Evolutionary conservation across 2,888 invertebrate species (phyloP).

Genomic region (Amaurobius ferox): DNA sequence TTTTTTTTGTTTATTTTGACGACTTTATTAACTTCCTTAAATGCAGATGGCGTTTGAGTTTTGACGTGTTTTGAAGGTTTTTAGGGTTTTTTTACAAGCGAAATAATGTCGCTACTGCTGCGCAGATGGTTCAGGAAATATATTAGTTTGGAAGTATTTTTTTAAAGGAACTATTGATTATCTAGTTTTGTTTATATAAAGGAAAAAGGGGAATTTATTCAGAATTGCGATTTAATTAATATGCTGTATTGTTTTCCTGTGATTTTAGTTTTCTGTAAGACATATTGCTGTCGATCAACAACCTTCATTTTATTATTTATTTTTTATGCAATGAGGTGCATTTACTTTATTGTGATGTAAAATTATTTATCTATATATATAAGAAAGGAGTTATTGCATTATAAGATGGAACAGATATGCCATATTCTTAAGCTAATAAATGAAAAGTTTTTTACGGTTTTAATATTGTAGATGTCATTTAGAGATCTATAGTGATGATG

Average conservation of each 20-base stretch:
- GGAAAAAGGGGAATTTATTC: not conserved
- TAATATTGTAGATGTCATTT: no score
- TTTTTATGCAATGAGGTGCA: no score
- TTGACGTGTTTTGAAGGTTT: constrained; percentile 1
- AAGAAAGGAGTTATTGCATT: no score
- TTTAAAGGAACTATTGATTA: not conserved
- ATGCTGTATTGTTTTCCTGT: not conserved
- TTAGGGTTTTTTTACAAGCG: constrained; percentile 6
- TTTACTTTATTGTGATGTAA: no score
- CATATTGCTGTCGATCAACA: no score
- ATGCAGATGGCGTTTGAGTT: constrained; percentile 6
- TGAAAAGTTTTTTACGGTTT: no score
- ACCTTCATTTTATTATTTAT: no score
- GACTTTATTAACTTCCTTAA: constrained; percentile 50
- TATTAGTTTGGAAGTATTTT: not conserved
- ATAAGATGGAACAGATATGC: no score
- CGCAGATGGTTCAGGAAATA: not conserved
- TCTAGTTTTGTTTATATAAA: not conserved
- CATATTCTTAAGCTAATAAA: no score
- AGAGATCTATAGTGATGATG: no score
- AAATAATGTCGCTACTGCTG: not conserved
- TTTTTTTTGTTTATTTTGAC: constrained; percentile 67
- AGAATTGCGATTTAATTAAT: not conserved
- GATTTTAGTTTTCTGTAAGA: not conserved
- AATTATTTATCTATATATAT: no score